Base-by-base conservation (phyloP, 2,113 vertebrate species). In the Plotosus lineatus region DNA sequence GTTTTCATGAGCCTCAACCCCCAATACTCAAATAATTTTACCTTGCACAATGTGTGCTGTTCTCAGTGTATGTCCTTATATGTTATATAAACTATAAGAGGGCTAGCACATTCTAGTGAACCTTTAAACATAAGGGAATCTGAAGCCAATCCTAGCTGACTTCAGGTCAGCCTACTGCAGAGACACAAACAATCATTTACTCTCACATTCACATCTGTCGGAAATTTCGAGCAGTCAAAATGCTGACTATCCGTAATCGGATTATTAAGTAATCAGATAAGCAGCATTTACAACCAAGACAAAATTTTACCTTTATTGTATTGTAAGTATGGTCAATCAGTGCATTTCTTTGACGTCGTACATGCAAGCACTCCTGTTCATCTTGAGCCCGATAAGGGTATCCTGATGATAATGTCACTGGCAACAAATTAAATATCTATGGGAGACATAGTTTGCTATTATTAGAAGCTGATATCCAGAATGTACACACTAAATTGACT, bases 351-450 rank as follows among this genome's bases (percentile, higher is more conserved):
- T 36, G 90, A 1, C 80, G 61, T 84, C 91, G 88, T 23, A 92
- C 88, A 4, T 19, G 42, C 33, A 92, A 7, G 63, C 91, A 92
- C 1, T 10, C 5, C 0, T 1, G 0, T 36, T 46, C 0, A 69
- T 92, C 91, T 44, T 77, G 0, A 66, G 77, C 21, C 28, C 53
- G 6, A 69, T 85, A 85, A 3, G 86, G 88, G 66, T 85, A 51
- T 38, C 33, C 3, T 33, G 44, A 26, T 1, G 1, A 0, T 40
- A 19, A 80, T 12, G 1, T 86, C 40, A 87, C 71, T 0, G 90
- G 90, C 68, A 93, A 46, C 86, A 92, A 33, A 1, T 74, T 1
- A 33, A 91, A 92, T 26, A 94, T 88, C 92, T 94, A 76, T 11
- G 48, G 69, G 0, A 68, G 12, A 42, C 10, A 78, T 5, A 69